Evolutionary conservation across 2,888 invertebrate species (phyloP).

Genomic region (Bruchidius siliquastri): DNA sequence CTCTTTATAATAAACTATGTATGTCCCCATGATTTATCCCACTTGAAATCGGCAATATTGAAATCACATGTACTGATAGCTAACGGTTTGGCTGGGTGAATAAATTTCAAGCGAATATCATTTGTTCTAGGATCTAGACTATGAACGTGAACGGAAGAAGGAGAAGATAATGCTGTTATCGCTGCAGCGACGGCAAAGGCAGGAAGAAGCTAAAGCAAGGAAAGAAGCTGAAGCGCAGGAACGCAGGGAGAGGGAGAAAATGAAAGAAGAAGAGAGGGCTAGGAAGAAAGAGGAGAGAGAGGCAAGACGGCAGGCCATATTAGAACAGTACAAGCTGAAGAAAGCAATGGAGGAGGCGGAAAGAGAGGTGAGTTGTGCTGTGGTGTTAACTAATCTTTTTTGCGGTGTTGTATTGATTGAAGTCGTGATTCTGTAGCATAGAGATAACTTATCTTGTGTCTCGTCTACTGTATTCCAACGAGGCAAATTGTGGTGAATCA

Average conservation of each 20-base stretch:
- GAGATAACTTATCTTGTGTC: too few species aligned
- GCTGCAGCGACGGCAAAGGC: conserved; percentile 83
- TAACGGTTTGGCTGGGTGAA: too few species aligned
- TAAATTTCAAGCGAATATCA: not conserved
- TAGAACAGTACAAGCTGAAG: conserved; percentile 89
- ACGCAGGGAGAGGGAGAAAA: conserved; percentile 69
- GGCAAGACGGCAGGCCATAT: conserved; percentile 78
- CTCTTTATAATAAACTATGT: too few species aligned
- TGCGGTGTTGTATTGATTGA: too few species aligned
- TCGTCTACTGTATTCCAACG: too few species aligned
- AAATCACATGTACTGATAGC: too few species aligned
- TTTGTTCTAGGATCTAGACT: conserved; percentile 65
- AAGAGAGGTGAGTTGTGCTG: conserved; percentile 58
- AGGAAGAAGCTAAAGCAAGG: conserved; percentile 78
- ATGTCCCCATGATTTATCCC: too few species aligned
- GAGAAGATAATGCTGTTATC: conserved; percentile 87
- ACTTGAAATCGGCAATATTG: too few species aligned
- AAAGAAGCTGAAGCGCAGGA: conserved; percentile 79
- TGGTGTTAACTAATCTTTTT: not conserved
- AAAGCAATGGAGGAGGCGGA: conserved; percentile 91
- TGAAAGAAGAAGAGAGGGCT: conserved; percentile 69
- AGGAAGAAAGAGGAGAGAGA: conserved; percentile 78
- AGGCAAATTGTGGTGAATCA: too few species aligned
- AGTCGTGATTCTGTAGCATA: too few species aligned
- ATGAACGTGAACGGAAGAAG: conserved; percentile 90